Evolutionary conservation across 2,113 vertebrate species (phyloP).

Genomic region (Zosterops hypoxanthus): DNA sequence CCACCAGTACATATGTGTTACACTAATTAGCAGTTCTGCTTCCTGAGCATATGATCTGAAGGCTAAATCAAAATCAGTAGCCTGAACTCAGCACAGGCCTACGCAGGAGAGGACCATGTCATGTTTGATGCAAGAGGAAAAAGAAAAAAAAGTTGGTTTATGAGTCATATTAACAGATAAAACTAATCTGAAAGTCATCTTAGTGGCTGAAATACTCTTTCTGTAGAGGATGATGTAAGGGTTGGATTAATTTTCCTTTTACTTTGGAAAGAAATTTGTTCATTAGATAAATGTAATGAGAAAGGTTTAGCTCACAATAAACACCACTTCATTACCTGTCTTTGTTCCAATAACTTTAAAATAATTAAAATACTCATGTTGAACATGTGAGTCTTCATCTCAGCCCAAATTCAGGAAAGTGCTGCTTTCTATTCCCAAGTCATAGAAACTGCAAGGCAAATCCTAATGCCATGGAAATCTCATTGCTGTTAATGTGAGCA

Average conservation of each 20-base stretch:
- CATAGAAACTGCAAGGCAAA: background rate
- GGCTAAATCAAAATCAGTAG: background rate
- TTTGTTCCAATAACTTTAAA: background rate
- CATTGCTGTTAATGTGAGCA: background rate
- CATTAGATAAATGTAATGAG: background rate
- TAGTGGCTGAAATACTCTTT: background rate
- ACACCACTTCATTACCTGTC: background rate
- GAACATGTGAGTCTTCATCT: background rate
- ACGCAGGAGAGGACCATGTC: background rate
- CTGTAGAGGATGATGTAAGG: background rate
- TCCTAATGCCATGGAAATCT: background rate
- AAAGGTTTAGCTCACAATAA: background rate
- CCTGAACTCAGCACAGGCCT: background rate
- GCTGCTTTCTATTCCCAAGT: background rate
- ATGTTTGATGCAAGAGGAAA: background rate
- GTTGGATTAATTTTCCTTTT: background rate
- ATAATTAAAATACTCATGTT: background rate
- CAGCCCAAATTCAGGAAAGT: background rate
- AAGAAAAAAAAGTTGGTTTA: background rate
- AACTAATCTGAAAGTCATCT: background rate
- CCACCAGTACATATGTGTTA: background rate
- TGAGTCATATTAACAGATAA: slow-evolving; percentile 9
- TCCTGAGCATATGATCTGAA: slow-evolving; percentile 46
- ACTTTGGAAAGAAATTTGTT: background rate
- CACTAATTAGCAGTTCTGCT: slow-evolving; percentile 31